Evolutionary conservation across 1,140 invertebrate species (phyloP), one percentile per base, ranked within the genome.

Genomic region (Heliconius hermathena): DNA sequence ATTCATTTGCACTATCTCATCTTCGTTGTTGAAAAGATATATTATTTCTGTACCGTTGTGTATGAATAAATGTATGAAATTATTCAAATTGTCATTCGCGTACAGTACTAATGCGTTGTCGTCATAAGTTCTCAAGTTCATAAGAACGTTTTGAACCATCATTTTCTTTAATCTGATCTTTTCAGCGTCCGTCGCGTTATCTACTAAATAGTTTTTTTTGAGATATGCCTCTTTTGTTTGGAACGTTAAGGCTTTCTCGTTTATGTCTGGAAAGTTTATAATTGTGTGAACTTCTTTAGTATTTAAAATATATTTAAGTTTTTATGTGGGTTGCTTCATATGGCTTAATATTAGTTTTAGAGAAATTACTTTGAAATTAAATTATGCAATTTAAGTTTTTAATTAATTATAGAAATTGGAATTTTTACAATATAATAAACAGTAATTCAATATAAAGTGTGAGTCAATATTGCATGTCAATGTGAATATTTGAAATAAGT

Each of bases 31-130:
- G 88, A 98, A 98, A 2, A 98, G 95, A 87, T 98, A 98, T 1
- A 98, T 96, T 8, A 98, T 96, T 95, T 95, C 94, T 89, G 84
- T 96, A 1, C 96, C 97, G 79, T 97, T 96, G 77, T 97, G 96
- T 46, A 99, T 96, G 91, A 98, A 98, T 11, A 99, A 90, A 91
- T 99, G 98, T 60, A 98, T 96, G 91, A 99, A 99, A 91, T 99
- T 99, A 85, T 99, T 99, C 57, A 98, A 95, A 92, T 99, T 97
- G 94, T 99, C 98, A 89, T 99, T 98, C 8, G 98, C 97, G 87
- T 99, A 99, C 1, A 99, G 94, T 29, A 99, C 96, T 76, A 99
- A 89, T 0, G 98, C 97, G 82, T 97, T 96, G 46, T 96, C 95
- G 84, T 98, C 97, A 87, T 98, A 98, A 0, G 98, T 99, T 81